Conservation (phyloP, 2,888 invertebrate genomes). For the Acanthococcus lagerstroemiae region DNA sequence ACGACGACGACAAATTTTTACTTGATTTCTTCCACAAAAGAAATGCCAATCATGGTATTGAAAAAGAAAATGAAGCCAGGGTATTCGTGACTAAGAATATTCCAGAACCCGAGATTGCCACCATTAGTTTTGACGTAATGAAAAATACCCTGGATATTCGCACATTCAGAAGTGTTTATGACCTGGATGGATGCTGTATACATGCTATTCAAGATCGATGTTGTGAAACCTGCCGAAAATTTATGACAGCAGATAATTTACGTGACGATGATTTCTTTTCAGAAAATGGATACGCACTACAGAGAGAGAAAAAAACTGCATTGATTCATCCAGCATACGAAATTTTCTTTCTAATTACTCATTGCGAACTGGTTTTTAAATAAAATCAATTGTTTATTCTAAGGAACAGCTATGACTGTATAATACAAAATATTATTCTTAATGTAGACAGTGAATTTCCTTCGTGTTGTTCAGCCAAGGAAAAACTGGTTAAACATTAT, state of each 20-base stretch:
- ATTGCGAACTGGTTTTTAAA: neutral
- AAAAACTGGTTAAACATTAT: neutral
- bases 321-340: neutral
- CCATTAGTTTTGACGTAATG: conserved; percentile 3
- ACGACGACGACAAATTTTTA: neutral
- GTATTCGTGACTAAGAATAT: neutral
- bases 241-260: neutral
- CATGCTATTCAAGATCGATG: neutral
- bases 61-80: neutral
- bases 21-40: neutral
- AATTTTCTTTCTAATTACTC: neutral
- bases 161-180: neutral
- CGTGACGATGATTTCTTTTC: neutral
- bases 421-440: neutral
- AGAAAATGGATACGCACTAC: neutral
- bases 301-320: neutral
- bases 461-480: neutral
- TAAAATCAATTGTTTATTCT: neutral
- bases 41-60: neutral
- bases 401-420: neutral
- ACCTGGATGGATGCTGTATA: neutral
- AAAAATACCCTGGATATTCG: conserved; percentile 3
- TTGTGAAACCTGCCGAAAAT: neutral
- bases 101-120: neutral
- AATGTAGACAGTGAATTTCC: neutral